These are phyloP conservation scores for Carcharodon carcharias DNA, from an alignment of 2,797 vertebrate species.

Conservation along the genomic window DNA sequence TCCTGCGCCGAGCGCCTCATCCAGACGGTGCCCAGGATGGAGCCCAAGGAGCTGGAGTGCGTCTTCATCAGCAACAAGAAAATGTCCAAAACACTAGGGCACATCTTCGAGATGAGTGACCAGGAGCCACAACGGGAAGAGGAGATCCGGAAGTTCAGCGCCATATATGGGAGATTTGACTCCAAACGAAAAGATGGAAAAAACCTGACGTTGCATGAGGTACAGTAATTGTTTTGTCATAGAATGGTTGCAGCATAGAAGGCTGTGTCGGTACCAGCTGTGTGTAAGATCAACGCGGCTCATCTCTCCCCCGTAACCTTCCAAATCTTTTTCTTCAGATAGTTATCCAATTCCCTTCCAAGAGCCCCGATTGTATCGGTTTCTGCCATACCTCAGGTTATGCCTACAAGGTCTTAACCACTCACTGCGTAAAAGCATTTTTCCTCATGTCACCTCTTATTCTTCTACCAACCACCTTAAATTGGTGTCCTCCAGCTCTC, in stretches of 20 bases:
- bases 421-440: too few relatives aligned
- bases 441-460: too few relatives aligned
- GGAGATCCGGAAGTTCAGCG: conserved; percentile 94
- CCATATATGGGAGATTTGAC: conserved; percentile 96
- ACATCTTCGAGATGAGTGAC: conserved; percentile 90
- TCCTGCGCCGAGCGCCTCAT: conserved; percentile 89
- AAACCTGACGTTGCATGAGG: conserved; percentile 93
- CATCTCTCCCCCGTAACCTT: too few relatives aligned
- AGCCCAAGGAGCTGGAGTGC: conserved; percentile 77
- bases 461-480: too few relatives aligned
- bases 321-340: too few relatives aligned
- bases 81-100: conserved; percentile 90
- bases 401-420: too few relatives aligned
- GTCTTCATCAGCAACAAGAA: conserved; percentile 92
- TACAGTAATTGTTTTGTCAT: conserved; percentile 46
- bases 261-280: too few relatives aligned
- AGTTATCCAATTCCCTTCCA: too few relatives aligned
- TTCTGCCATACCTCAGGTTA: too few relatives aligned
- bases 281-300: too few relatives aligned
- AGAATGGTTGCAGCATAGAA: background rate
- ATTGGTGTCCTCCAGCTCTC: too few relatives aligned
- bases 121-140: conserved; percentile 85
- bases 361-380: too few relatives aligned
- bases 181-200: conserved; percentile 95
- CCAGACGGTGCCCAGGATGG: conserved; percentile 72